A percentile compares a stretch with the other conserved stretches of the same genome.
phyloP scores from a whole-genome alignment of 2,888 invertebrate genomes.

The Tenthredo livida region DNA sequence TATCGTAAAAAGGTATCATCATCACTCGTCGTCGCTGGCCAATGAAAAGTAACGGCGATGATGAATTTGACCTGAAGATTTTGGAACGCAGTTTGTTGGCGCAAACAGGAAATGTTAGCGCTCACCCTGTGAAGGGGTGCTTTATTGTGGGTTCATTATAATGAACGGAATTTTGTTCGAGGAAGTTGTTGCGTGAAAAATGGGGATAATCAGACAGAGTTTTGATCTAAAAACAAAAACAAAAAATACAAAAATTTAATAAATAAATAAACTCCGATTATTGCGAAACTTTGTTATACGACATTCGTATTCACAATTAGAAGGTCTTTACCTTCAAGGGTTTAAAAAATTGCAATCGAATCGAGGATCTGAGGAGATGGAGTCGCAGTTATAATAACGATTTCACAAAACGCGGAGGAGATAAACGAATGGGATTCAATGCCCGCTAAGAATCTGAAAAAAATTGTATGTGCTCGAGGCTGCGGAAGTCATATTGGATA shows the following conservation, averaged over 20 bases:
- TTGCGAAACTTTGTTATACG: conserved; percentile 1
- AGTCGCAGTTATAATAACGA: not conserved
- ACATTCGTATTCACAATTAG: not conserved
- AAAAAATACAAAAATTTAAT: not conserved
- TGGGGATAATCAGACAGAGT: not conserved
- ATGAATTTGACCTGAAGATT: conserved; percentile 56
- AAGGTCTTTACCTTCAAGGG: not conserved
- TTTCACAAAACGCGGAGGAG: not conserved
- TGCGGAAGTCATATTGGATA: conserved; percentile 26
- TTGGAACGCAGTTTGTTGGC: conserved; percentile 73
- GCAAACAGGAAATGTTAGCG: conserved; percentile 72
- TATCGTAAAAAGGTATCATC: not conserved
- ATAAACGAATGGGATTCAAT: not conserved
- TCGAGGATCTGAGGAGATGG: not conserved
- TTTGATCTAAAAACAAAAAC: not conserved
- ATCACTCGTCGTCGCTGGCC: not conserved
- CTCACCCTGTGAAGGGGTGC: conserved; percentile 64
- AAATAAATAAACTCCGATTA: not conserved
- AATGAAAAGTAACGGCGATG: conserved; percentile 51
- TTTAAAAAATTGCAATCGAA: conserved; percentile 5
- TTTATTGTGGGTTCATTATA: conserved; percentile 53
- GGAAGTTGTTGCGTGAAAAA: conserved; percentile 15
- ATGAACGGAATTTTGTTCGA: conserved; percentile 25
- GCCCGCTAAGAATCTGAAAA: conserved; percentile 4
- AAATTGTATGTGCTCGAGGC: conserved; percentile 25